Evolutionary conservation across 2,888 invertebrate species (phyloP).

Genomic region (Hemaris fuciformis): DNA sequence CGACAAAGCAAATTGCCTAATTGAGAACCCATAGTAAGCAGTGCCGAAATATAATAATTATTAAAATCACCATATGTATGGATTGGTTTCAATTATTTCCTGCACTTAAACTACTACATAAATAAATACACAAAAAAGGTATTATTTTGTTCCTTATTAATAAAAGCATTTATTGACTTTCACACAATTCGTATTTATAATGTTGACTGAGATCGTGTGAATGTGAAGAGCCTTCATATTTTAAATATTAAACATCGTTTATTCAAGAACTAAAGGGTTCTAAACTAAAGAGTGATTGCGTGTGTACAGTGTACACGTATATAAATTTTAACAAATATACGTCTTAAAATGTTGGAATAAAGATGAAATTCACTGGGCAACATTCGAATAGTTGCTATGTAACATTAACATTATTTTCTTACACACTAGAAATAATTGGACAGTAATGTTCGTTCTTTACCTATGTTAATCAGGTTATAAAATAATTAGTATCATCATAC

Average conservation of each 20-base stretch:
- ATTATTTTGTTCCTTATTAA: too few relatives aligned
- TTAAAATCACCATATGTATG: too few relatives aligned
- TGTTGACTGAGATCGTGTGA: not conserved
- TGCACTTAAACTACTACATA: too few relatives aligned
- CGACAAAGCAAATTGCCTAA: too few relatives aligned
- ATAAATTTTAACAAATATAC: not conserved
- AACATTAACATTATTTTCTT: not conserved
- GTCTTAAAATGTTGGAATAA: not conserved
- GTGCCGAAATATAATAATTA: too few relatives aligned
- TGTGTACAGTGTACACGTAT: not conserved
- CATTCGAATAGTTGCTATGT: not conserved
- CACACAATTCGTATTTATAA: not conserved
- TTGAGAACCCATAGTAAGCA: too few relatives aligned
- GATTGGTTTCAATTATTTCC: too few relatives aligned
- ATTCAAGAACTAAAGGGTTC: slow-evolving; percentile 6
- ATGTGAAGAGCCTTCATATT: not conserved
- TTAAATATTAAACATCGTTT: slow-evolving; percentile 7
- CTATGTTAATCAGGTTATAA: slow-evolving; percentile 53
- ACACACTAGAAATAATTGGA: not conserved
- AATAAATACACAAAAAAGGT: too few relatives aligned
- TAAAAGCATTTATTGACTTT: not conserved
- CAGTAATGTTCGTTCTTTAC: not conserved
- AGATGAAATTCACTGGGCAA: not conserved
- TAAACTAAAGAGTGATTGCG: not conserved
- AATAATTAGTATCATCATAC: not conserved